Percentiles rank a stretch among this genome's conserved stretches.
These are phyloP conservation scores for Echinops telfairi DNA, from an alignment of 2,113 vertebrate species.

Conservation along the genomic window DNA sequence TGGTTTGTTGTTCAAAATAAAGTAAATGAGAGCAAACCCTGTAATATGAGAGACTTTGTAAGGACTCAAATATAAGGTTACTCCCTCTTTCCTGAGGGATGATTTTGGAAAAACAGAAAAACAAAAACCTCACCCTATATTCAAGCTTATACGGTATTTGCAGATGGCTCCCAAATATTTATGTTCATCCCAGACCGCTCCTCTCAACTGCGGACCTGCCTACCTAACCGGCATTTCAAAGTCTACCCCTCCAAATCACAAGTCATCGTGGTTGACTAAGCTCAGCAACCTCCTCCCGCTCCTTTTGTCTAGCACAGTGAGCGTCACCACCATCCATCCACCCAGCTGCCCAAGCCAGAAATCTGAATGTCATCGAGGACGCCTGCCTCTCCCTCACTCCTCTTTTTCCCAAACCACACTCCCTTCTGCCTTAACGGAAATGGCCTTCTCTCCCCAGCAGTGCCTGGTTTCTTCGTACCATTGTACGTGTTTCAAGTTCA, in stretches of 20 bases:
- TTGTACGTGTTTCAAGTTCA: conserved; percentile 18
- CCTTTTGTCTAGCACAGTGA: conserved; percentile 36
- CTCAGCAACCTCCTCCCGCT: not conserved
- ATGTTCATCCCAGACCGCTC: conserved; percentile 65
- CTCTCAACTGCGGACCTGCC: conserved; percentile 63
- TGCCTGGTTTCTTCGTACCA: conserved; percentile 16
- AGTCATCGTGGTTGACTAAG: conserved; percentile 64
- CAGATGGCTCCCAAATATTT: conserved; percentile 82
- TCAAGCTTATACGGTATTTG: conserved; percentile 82
- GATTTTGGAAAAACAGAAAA: conserved; percentile 83
- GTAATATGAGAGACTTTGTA: conserved; percentile 83
- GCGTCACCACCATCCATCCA: conserved; percentile 49
- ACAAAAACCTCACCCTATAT: conserved; percentile 81
- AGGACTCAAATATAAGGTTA: conserved; percentile 82
- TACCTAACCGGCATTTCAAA: conserved; percentile 71
- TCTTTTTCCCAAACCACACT: no score
- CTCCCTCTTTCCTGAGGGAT: conserved; percentile 80
- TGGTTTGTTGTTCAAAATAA: conserved; percentile 85
- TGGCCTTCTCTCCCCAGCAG: not conserved
- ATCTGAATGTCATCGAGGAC: conserved; percentile 18
- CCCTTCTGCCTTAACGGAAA: conserved; percentile 6
- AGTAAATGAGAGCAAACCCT: conserved; percentile 84
- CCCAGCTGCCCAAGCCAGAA: conserved; percentile 32
- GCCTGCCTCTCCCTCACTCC: conserved; percentile 10
- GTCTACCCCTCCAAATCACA: conserved; percentile 62